Evolutionary conservation across 2,888 invertebrate genomes (phyloP), one percentile per base, ranked within the genome.

Genomic region (Thymelicus acteon): DNA sequence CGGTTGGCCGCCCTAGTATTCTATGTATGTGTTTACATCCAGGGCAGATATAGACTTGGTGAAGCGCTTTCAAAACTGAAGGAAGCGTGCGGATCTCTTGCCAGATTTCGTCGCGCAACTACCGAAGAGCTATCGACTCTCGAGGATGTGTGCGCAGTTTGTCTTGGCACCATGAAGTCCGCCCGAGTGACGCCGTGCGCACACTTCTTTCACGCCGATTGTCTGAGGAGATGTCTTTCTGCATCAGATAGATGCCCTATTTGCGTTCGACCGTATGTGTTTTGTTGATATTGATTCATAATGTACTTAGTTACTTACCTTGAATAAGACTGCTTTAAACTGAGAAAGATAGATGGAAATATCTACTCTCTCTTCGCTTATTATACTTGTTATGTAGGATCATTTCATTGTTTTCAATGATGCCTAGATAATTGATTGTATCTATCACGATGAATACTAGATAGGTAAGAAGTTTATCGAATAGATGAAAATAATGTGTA

Each of bases 91-190:
- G 94, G 94, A 0, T 93, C 95, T 5, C 82, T 97, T 63, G 94
- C 94, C 19, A 94, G 94, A 78, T 96, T 96, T 78, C 89, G 96
- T 57, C 92, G 94, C 10, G 97, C 97, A 31, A 95, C 96, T 3
- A 71, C 83, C 0, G 95, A 95, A 10, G 97, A 97, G 80, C 93
- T 97, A 52, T 91, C 94, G 12, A 94, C 94, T 58, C 95, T 96
- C 72, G 97, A 97, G 78, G 97, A 97, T 78, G 96, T 97, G 0
- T 97, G 97, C 83, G 96, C 97, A 0, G 96, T 97, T 5, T 97
- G 97, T 79, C 92, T 97, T 49, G 96, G 95, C 74, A 83, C 90
- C 1, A 96, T 97, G 97, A 91, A 91, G 66, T 94, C 95, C 7
- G 97, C 97, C 0, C 93, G 97, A 52, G 95, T 97, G 10, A 97